Percentiles rank a stretch among this genome's conserved stretches.
Conservation (phyloP, 2,797 vertebrate genomes). For the Darevskia mixta region DNA sequence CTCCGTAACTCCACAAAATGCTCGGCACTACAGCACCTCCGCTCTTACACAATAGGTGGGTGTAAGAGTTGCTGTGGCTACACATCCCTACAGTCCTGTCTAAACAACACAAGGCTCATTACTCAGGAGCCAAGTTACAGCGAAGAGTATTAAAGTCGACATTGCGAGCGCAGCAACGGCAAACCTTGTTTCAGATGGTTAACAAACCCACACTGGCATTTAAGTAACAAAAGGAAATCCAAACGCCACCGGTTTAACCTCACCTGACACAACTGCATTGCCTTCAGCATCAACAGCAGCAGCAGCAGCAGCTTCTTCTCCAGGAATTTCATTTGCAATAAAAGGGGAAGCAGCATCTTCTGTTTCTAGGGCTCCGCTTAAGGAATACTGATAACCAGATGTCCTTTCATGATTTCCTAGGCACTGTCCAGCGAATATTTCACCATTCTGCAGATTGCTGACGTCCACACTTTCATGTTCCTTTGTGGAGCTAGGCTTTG, state of each 20-base stretch:
- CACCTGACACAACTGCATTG: conserved; percentile 64
- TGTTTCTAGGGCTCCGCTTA: conserved; percentile 47
- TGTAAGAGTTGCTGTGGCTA: not conserved
- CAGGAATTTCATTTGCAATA: conserved; percentile 58
- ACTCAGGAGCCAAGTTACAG: not conserved
- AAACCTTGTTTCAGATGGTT: conserved; percentile 31
- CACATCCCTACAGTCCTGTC: not conserved
- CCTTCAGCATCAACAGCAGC: conserved; percentile 23
- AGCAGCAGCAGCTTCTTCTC: conserved; percentile 34
- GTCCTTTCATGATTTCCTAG: conserved; percentile 46
- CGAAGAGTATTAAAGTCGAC: conserved; percentile 6
- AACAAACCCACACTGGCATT: conserved; percentile 36
- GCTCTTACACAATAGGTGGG: not conserved
- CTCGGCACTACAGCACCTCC: not conserved
- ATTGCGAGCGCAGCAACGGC: conserved; percentile 2
- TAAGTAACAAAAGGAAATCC: conserved; percentile 45
- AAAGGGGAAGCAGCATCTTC: conserved; percentile 38
- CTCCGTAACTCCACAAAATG: not conserved
- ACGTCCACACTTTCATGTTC: conserved; percentile 45
- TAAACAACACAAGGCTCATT: not conserved
- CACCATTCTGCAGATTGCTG: conserved; percentile 37
- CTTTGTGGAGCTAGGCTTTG: conserved; percentile 44
- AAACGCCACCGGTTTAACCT: conserved; percentile 51
- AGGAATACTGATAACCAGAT: conserved; percentile 36
- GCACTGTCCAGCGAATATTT: conserved; percentile 36